Evolutionary conservation across 2,797 vertebrate species (phyloP).

Genomic region (Salarias fasciatus): DNA sequence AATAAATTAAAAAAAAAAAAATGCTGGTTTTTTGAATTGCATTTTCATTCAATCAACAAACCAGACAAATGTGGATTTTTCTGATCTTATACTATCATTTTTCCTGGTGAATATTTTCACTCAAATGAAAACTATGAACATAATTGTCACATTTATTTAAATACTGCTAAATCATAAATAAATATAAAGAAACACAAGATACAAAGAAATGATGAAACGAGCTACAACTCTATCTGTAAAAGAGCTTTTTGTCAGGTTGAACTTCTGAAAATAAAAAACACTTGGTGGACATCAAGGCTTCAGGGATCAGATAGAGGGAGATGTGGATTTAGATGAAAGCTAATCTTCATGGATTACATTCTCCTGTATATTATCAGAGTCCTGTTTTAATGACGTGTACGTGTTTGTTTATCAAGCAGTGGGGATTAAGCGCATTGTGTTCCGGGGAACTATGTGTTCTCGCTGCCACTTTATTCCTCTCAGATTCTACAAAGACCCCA

Average conservation of each 20-base stretch:
- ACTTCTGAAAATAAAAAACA: slow-evolving; percentile 14
- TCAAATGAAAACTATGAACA: no score
- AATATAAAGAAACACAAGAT: background rate
- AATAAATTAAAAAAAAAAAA: no score
- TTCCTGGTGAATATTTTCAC: no score
- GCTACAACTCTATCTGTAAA: background rate
- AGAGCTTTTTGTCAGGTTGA: slow-evolving; percentile 17
- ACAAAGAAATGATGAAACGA: background rate
- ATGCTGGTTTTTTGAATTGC: no score
- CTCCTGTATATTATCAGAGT: slow-evolving; percentile 33
- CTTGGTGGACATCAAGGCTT: slow-evolving; percentile 30
- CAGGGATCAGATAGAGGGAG: slow-evolving; percentile 37
- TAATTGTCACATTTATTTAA: no score
- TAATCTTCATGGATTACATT: slow-evolving; percentile 47
- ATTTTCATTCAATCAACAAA: no score
- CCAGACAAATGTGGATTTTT: no score
- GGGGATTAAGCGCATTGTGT: slow-evolving; percentile 43
- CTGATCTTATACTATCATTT: no score
- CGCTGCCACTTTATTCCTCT: slow-evolving; percentile 39
- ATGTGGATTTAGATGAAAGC: slow-evolving; percentile 56
- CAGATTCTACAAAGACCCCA: slow-evolving; percentile 39
- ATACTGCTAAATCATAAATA: no score
- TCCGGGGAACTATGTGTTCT: slow-evolving; percentile 42
- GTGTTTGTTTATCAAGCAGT: slow-evolving; percentile 56
- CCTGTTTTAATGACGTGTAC: slow-evolving; percentile 30